Conservation (phyloP, 2,113 vertebrate genomes). For the Clarias gariepinus region DNA sequence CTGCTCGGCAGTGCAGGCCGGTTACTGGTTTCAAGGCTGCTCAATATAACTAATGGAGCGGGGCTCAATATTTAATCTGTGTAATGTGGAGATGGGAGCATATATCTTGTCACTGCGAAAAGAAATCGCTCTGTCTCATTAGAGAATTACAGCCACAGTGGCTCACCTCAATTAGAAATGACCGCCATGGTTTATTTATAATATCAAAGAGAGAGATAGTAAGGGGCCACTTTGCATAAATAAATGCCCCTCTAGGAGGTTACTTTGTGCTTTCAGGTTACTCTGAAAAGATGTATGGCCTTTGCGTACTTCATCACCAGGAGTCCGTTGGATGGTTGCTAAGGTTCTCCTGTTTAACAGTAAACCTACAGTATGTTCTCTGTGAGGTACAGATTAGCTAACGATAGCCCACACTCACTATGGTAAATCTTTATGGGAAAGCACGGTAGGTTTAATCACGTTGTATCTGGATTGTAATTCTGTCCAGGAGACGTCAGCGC, state of each 20-base stretch:
- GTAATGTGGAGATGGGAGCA: constrained; percentile 74
- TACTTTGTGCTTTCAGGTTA: constrained; percentile 58
- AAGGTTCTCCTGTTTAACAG: background rate
- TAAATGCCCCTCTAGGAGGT: constrained; percentile 67
- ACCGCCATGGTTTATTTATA: constrained; percentile 72
- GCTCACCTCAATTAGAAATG: constrained; percentile 70
- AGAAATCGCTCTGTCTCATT: constrained; percentile 75
- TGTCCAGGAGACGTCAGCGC: constrained; percentile 55
- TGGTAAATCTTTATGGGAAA: background rate
- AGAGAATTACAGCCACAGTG: constrained; percentile 71
- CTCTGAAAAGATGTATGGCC: background rate
- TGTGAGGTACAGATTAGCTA: background rate
- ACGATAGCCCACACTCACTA: background rate
- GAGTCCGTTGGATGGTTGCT: background rate
- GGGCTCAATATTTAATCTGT: constrained; percentile 76
- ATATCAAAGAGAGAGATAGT: constrained; percentile 69
- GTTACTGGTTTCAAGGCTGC: constrained; percentile 67
- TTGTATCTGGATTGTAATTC: constrained; percentile 45
- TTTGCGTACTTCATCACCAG: background rate
- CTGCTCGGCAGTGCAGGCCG: constrained; percentile 54
- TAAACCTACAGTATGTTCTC: background rate
- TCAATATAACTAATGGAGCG: constrained; percentile 78
- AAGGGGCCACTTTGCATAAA: constrained; percentile 72
- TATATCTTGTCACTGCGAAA: constrained; percentile 75
- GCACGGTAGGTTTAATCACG: constrained; percentile 10